Evolutionary conservation across 2,888 invertebrate genomes (phyloP), one percentile per base, ranked within the genome.

Genomic region (Ectemnius lituratus): DNA sequence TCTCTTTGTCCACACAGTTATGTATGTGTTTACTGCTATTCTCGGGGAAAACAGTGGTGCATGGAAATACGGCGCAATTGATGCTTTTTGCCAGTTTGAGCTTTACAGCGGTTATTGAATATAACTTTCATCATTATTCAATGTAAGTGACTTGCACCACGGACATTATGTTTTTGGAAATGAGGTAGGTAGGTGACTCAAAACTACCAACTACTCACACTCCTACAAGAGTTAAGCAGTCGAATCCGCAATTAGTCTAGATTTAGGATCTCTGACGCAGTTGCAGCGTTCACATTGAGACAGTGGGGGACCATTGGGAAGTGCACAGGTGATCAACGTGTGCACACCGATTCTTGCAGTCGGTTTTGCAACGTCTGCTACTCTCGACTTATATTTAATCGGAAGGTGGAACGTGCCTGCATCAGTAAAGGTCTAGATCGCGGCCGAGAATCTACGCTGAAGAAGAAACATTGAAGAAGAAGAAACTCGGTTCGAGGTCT

Each of bases 291-390:
- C 16, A 16, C 52, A 16, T 16, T 13, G 16, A 52, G n/a, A 52
- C 52, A 16, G 52, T 16, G 52, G 16, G 16, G 52, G 14, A 14
- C 52, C 16, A 52, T 52, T 52, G n/a, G 52, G 16, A 52, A 52
- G 14, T 16, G 52, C 52, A 14, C 52, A 52, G 14, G 52, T 52
- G 52, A 52, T 52, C 14, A 52, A 52, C 16, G 52, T 16, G 52
- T 52, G 52, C 52, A 52, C 52, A 52, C 52, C 37, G 52, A 16
- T 14, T 52, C 52, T 52, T 52, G 52, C 52, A 52, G 52, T 52
- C 16, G 52, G 13, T 52, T 52, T 52, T 52, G 52, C 52, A 52
- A 52, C 16, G 52, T 16, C 14, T 52, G 37, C 8, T 37, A 11
- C 37, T 37, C 37, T 37, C 37, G 37, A 11, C 8, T 6, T 37